Evolutionary conservation across 2,113 vertebrate species (phyloP), one percentile per base, ranked within the genome.

Genomic region (Meles meles): DNA sequence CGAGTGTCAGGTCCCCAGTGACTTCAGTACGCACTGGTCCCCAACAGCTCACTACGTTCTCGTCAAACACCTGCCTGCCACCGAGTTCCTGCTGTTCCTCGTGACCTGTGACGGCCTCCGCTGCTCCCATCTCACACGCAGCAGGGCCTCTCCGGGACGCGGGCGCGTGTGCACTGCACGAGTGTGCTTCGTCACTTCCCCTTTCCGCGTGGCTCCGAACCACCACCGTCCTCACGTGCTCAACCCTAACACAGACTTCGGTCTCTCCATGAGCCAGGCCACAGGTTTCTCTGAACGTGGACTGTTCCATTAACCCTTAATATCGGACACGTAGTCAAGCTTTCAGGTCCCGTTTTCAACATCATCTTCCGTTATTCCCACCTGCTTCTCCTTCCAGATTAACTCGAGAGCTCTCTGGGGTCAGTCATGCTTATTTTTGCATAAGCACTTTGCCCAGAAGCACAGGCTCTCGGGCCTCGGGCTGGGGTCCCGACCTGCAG

Each of bases 61-160:
- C 15, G 39, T 6, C 72, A 6, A 7, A 42, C 23, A 13, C 25
- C 63, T 17, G 63, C 72, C 39, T 44, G 13, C 23, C 37, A 25
- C 37, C 2, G 1, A 15, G 72, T 27, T 27, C 72, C 39, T 42
- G 23, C 39, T 42, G 71, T 8, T 6, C 37, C 39, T 14, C 1
- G 39, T 14, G 39, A 27, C 1, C 72, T 7, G 39, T 27, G 13
- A 42, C 3, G 12, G 14, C 25, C 7, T 23, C 37, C 5, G 2
- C 71, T 0, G 71, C 3, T 37, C 20, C 71, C 1, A 13, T 27
- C 72, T 15, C 1, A 14, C 39, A 8, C 3, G 12, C 12, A 7
- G 13, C 21, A 15, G 71, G 39, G 13, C 12, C 6, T 14, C 72
- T 39, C 39, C 6, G 1, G 39, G 72, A 44, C 13, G 23, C 3